Conservation (phyloP, 2,113 vertebrate genomes). For the Phyllopteryx taeniolatus region DNA sequence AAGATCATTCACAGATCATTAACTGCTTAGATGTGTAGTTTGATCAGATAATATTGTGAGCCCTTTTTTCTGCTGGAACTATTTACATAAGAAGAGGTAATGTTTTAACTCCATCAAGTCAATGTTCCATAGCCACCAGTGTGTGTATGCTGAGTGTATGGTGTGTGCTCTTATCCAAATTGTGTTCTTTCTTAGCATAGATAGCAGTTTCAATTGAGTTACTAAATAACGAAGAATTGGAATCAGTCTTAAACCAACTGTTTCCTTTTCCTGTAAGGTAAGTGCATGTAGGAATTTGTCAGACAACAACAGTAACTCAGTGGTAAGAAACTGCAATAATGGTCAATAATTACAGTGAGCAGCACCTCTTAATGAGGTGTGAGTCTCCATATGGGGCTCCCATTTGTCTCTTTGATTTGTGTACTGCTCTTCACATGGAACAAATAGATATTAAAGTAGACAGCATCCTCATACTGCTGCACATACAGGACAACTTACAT, state of each 20-base stretch:
- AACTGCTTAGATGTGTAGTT: too few species aligned
- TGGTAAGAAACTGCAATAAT: not conserved
- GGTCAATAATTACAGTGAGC: not conserved
- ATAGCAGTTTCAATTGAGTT: not conserved
- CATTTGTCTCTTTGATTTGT: not conserved
- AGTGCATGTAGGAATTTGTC: not conserved
- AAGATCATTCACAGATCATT: too few species aligned
- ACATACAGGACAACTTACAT: conserved; percentile 28
- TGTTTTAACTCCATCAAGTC: too few species aligned
- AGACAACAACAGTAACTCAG: not conserved
- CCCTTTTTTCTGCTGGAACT: too few species aligned
- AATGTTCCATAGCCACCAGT: too few species aligned
- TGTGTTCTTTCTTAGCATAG: not conserved
- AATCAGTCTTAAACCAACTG: not conserved
- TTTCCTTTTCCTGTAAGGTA: not conserved
- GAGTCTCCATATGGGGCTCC: not conserved
- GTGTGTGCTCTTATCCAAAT: too few species aligned
- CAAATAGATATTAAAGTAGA: conserved; percentile 7
- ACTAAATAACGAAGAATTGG: not conserved
- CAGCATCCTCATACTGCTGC: conserved; percentile 20
- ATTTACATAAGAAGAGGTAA: too few species aligned
- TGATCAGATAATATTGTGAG: too few species aligned
- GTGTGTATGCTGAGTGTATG: not conserved
- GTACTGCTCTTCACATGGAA: conserved; percentile 10
- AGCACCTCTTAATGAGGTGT: not conserved